Evolutionary conservation across 2,888 invertebrate genomes (phyloP).

Genomic region (Horisme vitalbata): DNA sequence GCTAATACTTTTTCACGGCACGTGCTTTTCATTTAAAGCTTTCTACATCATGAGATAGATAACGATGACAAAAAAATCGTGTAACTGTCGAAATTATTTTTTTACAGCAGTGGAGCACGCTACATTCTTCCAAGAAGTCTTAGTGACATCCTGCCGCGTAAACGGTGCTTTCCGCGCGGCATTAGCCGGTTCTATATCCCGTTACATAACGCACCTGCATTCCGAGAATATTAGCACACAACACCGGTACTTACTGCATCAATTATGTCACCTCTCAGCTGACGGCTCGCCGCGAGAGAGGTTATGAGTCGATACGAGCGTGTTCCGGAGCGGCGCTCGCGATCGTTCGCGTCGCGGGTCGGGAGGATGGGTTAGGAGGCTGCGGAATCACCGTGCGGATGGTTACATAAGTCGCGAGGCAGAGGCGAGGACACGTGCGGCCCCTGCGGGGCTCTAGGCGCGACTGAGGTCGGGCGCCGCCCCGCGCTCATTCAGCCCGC

Average conservation of each 20-base stretch:
- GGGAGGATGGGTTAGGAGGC: slow-evolving; percentile 69
- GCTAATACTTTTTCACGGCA: slow-evolving; percentile 17
- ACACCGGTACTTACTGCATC: slow-evolving; percentile 77
- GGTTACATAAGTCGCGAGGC: slow-evolving; percentile 78
- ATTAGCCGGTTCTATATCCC: slow-evolving; percentile 42
- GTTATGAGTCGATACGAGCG: slow-evolving; percentile 52
- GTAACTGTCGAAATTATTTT: slow-evolving; percentile 34
- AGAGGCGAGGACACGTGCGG: slow-evolving; percentile 71
- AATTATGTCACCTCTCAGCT: slow-evolving; percentile 79
- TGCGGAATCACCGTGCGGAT: slow-evolving; percentile 79
- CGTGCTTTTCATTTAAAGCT: slow-evolving; percentile 7
- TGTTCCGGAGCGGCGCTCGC: slow-evolving; percentile 34
- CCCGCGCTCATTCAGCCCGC: slow-evolving; percentile 70
- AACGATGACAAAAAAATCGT: slow-evolving; percentile 6
- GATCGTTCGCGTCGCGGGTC: slow-evolving; percentile 44
- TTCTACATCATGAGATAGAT: slow-evolving; percentile 8
- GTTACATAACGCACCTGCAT: slow-evolving; percentile 75
- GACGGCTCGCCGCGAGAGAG: slow-evolving; percentile 49
- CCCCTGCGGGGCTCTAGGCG: slow-evolving; percentile 75
- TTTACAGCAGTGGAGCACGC: slow-evolving; percentile 39
- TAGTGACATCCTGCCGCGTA: slow-evolving; percentile 36
- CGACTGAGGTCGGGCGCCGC: slow-evolving; percentile 77
- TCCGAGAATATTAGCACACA: slow-evolving; percentile 57
- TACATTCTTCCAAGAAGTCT: slow-evolving; percentile 38
- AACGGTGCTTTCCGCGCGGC: slow-evolving; percentile 27